Conservation (phyloP, 1,140 invertebrate genomes). For the Medauroidea extradentata region DNA sequence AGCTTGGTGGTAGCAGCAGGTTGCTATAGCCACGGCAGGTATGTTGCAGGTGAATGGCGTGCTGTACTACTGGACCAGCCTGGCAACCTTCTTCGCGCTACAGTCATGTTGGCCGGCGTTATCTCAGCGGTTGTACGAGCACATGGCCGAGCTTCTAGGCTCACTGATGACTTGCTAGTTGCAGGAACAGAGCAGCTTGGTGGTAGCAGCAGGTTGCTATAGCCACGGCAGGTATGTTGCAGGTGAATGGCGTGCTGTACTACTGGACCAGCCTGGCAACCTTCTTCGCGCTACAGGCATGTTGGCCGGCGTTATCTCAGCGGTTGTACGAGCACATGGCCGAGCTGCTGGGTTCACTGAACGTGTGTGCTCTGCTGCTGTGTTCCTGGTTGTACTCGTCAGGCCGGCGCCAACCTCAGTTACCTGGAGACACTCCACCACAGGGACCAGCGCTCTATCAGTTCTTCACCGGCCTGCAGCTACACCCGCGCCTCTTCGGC, state of each 20-base stretch:
- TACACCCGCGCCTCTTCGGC: conserved; percentile 51
- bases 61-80: conserved; percentile 45
- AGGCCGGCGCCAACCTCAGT: conserved; percentile 38
- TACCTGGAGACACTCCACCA: conserved; percentile 3
- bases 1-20: too few species aligned
- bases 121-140: conserved; percentile 42
- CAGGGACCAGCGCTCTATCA: conserved; percentile 21
- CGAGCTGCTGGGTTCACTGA: conserved; percentile 48
- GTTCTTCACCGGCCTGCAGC: conserved; percentile 56
- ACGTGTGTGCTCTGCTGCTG: conserved; percentile 47
- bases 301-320: conserved; percentile 29
- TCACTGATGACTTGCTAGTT: conserved; percentile 48
- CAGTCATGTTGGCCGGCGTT: conserved; percentile 27
- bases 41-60: conserved; percentile 49
- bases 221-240: neutral
- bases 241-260: conserved; percentile 52
- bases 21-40: neutral
- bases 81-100: conserved; percentile 37
- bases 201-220: too few species aligned
- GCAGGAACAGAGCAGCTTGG: too few species aligned
- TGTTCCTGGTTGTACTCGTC: conserved; percentile 46
- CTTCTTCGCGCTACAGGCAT: conserved; percentile 33
- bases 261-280: conserved; percentile 43
- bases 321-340: conserved; percentile 47
- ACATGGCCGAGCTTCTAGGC: conserved; percentile 47